phyloP scores from a whole-genome alignment of 1,140 invertebrate species.

The Helicoverpa armigera region DNA sequence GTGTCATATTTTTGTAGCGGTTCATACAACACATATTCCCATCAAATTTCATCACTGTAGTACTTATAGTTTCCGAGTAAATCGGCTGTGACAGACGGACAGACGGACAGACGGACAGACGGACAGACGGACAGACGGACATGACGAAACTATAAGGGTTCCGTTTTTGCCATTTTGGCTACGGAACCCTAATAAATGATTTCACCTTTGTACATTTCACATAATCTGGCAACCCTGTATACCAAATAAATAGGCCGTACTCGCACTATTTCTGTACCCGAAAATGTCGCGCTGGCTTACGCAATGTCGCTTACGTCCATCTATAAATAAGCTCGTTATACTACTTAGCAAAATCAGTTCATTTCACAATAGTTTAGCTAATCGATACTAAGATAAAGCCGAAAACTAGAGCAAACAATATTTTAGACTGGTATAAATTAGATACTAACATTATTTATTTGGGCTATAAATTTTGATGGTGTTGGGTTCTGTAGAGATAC shows the following conservation, averaged over 20 bases:
- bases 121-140: no score
- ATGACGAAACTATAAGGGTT: no score
- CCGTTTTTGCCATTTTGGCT: no score
- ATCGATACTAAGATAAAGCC: constrained; percentile 31
- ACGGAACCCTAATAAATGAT: no score
- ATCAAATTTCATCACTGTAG: no score
- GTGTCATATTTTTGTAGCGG: no score
- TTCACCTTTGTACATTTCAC: constrained; percentile 47
- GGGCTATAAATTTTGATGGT: constrained; percentile 33
- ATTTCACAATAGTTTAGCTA: constrained; percentile 45
- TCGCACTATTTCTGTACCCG: constrained; percentile 78
- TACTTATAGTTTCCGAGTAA: no score
- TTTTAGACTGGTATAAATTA: constrained; percentile 11
- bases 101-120: no score
- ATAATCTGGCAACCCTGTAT: constrained; percentile 47
- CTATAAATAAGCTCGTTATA: constrained; percentile 57
- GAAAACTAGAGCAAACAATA: constrained; percentile 15
- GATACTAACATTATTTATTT: constrained; percentile 11
- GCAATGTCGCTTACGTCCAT: constrained; percentile 64
- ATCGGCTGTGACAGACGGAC: no score
- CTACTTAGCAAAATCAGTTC: constrained; percentile 41
- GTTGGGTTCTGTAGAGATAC: not conserved
- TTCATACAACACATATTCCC: no score
- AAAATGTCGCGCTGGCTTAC: constrained; percentile 80
- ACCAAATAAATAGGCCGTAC: constrained; percentile 71